These are phyloP conservation scores for Patiria miniata DNA, from an alignment of 35 echinoderm and acorn worm genomes.

Conservation along the genomic window DNA sequence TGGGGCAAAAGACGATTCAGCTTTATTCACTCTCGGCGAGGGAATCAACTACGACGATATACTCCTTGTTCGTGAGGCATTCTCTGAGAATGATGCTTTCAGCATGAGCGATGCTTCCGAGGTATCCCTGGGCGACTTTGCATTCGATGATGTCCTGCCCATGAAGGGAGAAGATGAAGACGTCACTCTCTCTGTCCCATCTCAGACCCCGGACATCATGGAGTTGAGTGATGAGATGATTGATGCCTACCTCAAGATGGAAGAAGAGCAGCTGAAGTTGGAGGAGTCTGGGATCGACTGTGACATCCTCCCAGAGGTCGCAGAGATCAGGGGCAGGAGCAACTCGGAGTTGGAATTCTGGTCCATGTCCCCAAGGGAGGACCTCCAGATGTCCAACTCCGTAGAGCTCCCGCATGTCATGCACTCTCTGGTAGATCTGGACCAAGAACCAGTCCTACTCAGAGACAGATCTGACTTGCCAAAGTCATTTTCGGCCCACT, in stretches of 20 bases:
- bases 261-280: constrained; percentile 37
- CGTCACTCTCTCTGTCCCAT: constrained; percentile 13
- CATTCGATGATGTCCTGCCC: constrained; percentile 90
- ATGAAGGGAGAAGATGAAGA: constrained; percentile 73
- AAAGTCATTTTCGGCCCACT: background rate
- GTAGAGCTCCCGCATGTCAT: background rate
- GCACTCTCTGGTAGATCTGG: constrained; percentile 12
- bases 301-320: background rate
- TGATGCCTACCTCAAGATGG: constrained; percentile 77
- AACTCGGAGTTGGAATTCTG: constrained; percentile 87
- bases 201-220: constrained; percentile 83
- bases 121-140: constrained; percentile 77
- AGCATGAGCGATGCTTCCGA: constrained; percentile 93
- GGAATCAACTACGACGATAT: constrained; percentile 79
- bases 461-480: background rate
- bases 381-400: constrained; percentile 33
- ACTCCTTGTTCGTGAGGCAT: constrained; percentile 79
- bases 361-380: constrained; percentile 88
- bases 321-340: constrained; percentile 15
- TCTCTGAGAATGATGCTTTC: constrained; percentile 98
- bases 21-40: constrained; percentile 52
- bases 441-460: constrained; percentile 10
- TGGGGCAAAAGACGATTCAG: constrained; percentile 82
- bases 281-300: background rate
- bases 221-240: constrained; percentile 84